Evolutionary conservation across 2,888 invertebrate genomes (phyloP).

Genomic region (Ellobium chinense): DNA sequence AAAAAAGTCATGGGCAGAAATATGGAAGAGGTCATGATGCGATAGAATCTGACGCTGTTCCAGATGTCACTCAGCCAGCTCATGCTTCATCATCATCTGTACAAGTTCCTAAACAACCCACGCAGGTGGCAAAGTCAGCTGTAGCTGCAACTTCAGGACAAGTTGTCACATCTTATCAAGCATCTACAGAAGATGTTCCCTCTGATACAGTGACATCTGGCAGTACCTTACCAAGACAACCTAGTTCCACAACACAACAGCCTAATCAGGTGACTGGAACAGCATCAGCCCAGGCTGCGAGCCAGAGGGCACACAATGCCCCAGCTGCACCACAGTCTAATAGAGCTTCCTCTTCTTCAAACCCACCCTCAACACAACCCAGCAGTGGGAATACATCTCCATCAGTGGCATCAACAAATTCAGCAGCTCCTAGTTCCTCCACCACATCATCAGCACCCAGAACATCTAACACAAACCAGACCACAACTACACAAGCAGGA

Average conservation of each 20-base stretch:
- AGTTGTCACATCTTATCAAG: background rate
- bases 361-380: background rate
- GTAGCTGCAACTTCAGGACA: background rate
- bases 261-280: too few species aligned
- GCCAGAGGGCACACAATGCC: too few species aligned
- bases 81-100: too few species aligned
- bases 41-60: background rate
- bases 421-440: background rate
- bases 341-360: background rate
- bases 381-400: background rate
- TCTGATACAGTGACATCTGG: background rate
- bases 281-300: too few species aligned
- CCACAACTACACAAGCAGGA: background rate
- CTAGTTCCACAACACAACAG: background rate
- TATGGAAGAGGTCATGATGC: background rate
- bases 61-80: background rate
- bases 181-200: background rate
- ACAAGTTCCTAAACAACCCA: constrained; percentile 1
- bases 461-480: background rate
- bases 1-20: background rate
- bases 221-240: background rate
- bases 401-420: background rate
- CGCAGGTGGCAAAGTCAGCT: background rate
- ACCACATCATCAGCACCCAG: background rate
- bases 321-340: too few species aligned